phyloP scores from a whole-genome alignment of 2,888 invertebrate genomes.

The Cerceris ruficornis region DNA sequence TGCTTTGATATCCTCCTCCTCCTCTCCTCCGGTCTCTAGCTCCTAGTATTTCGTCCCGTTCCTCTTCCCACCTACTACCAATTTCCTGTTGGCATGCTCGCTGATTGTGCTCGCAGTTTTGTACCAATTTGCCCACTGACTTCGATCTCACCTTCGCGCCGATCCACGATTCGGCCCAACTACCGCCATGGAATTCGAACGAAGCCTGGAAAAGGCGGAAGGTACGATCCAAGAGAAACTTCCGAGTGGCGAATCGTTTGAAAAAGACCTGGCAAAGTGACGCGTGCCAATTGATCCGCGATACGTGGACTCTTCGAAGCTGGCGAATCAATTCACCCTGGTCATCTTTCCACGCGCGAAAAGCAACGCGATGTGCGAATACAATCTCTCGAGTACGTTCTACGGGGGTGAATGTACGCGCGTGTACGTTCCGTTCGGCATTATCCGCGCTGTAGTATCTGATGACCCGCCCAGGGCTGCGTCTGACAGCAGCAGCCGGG shows the following conservation, averaged over 20 bases:
- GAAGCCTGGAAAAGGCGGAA: neutral
- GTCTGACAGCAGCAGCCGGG: slow-evolving; percentile 78
- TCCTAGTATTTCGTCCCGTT: slow-evolving; percentile 40
- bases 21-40: too few species aligned
- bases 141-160: slow-evolving; percentile 47
- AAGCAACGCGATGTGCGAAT: neutral
- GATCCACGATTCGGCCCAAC: slow-evolving; percentile 13
- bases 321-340: slow-evolving; percentile 19
- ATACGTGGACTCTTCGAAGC: slow-evolving; percentile 2
- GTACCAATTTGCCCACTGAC: slow-evolving; percentile 64
- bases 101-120: slow-evolving; percentile 56
- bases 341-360: slow-evolving; percentile 30
- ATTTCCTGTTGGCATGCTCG: slow-evolving; percentile 51
- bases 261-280: neutral
- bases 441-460: slow-evolving; percentile 78
- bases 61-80: slow-evolving; percentile 55
- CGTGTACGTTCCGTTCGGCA: slow-evolving; percentile 71
- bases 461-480: slow-evolving; percentile 80
- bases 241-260: too few species aligned
- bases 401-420: slow-evolving; percentile 6
- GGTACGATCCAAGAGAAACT: too few species aligned
- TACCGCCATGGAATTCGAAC: neutral
- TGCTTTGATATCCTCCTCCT: neutral
- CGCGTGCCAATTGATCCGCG: neutral
- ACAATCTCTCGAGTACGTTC: neutral